Evolutionary conservation across 2,797 vertebrate genomes (phyloP), one percentile per base, ranked within the genome.

Genomic region (Enteromius argenteus): DNA sequence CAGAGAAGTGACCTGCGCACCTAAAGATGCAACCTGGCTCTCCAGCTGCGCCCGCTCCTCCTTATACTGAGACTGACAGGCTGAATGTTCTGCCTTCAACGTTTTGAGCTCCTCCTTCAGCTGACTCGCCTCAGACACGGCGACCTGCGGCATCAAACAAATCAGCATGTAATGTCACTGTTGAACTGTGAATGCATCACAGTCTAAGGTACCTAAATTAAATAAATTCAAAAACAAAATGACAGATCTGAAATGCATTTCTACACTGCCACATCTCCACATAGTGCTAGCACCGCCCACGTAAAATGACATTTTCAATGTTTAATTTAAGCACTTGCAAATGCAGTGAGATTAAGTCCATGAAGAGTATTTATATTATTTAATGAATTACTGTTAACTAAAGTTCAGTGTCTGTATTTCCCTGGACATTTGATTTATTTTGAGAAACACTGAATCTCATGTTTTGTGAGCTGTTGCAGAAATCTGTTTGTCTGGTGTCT

Each of bases 81-180:
- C 93, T 76, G 98, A 92, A 2, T 97, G 98, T 69, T 95, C 95
- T 0, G 92, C 90, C 87, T 94, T 96, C 5, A 99, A 85, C 0
- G 89, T 94, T 91, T 99, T 99, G 86, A 99, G 96, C 90, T 99
- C 97, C 85, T 98, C 97, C 87, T 97, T 96, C 62, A 99, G 91
- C 85, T 99, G 98, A 0, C 94, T 95, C 0, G 96, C 96, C 91
- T 99, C 98, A 0, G 96, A 96, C 89, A 98, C 91, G 0, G 98
- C 98, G 8, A 89, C 88, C 88, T 89, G 62, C 3, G 11, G 60
- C 46, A 32, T 44, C 11, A 30, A 76, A 77, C n/a, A 21, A 27
- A 46, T 30, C 3, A 14, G 27, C 17, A 66, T 15, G 67, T 42
- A 1, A 21, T 6, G 14, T 51, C 53, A 56, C 53, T 56, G 53